phyloP scores from a whole-genome alignment of 2,797 vertebrate genomes.

The Vultur gryphus region DNA sequence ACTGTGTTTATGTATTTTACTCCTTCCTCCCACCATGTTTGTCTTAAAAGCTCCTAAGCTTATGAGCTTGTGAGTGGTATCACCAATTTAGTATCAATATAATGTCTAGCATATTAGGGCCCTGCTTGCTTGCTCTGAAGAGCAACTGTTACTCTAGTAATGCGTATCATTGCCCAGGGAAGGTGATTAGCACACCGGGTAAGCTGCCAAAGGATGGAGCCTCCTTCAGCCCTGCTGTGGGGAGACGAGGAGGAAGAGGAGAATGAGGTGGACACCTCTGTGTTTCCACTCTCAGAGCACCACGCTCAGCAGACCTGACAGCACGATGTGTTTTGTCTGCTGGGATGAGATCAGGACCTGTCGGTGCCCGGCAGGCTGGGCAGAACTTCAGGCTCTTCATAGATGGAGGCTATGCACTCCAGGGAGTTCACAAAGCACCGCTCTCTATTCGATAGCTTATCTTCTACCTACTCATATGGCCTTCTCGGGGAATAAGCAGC shows the following conservation, averaged over 20 bases:
- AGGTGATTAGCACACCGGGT: neutral
- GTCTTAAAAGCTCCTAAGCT: neutral
- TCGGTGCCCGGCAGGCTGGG: fast-evolving
- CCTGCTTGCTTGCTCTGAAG: neutral
- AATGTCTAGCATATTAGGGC: neutral
- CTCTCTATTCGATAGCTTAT: neutral
- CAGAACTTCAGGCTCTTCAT: neutral
- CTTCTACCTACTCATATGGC: neutral
- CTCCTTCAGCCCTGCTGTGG: neutral
- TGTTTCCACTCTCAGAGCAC: neutral
- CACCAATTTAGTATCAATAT: neutral
- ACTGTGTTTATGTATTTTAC: neutral
- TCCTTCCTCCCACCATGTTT: neutral
- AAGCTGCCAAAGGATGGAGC: neutral
- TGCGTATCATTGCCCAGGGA: neutral
- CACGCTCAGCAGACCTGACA: neutral
- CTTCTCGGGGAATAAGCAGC: neutral
- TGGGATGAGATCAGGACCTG: neutral
- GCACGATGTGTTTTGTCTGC: fast-evolving
- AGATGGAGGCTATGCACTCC: neutral
- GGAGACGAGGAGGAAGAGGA: neutral
- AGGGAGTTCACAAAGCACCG: neutral
- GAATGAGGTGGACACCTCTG: neutral
- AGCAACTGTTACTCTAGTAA: neutral
- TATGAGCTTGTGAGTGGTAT: neutral